phyloP scores from a whole-genome alignment of 1,140 invertebrate species.

The Drosophila teissieri region DNA sequence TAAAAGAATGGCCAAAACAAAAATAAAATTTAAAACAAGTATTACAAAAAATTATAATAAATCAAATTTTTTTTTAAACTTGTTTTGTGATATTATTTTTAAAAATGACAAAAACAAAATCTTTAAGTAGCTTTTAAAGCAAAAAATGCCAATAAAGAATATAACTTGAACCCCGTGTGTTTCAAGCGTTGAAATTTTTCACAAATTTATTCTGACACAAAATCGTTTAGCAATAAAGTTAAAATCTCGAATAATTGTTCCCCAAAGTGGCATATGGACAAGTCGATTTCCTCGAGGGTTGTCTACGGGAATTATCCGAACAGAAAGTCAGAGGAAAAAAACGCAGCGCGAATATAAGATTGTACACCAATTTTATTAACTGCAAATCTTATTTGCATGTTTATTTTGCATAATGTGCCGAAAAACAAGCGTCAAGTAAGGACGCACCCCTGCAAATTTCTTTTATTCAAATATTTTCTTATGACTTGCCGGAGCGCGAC shows the following conservation, averaged over 20 bases:
- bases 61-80: no score
- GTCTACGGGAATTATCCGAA: constrained; percentile 24
- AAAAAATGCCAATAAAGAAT: no score
- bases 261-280: constrained; percentile 76
- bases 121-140: no score
- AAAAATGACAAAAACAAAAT: no score
- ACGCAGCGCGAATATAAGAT: constrained; percentile 51
- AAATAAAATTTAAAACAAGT: no score
- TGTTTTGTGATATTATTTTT: no score
- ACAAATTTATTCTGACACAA: constrained; percentile 18
- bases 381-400: constrained; percentile 84
- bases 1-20: no score
- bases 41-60: no score
- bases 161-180: not conserved
- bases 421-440: constrained; percentile 61
- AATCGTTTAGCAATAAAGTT: constrained; percentile 78
- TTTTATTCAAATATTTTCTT: constrained; percentile 82
- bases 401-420: constrained; percentile 82
- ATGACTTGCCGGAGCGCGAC: constrained; percentile 58
- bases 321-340: constrained; percentile 7
- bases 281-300: constrained; percentile 28
- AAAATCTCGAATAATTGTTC: constrained; percentile 78
- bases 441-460: constrained; percentile 37
- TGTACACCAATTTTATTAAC: constrained; percentile 81
- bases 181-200: not conserved